Base-by-base conservation (phyloP, 1,140 invertebrate species). In the Galleria mellonella region DNA sequence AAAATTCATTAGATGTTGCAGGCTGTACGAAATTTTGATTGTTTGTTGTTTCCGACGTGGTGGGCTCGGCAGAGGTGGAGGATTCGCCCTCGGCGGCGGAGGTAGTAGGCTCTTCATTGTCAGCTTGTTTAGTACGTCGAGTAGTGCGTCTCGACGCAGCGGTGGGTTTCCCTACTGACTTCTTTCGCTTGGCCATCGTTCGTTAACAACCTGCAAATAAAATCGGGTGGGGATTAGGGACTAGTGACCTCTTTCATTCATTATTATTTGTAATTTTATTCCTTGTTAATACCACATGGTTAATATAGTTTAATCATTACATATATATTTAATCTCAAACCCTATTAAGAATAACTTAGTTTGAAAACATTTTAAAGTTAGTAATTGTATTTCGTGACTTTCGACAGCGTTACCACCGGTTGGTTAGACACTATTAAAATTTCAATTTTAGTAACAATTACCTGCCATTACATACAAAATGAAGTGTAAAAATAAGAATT, bases 141-240 rank as follows among this genome's bases (percentile, higher is more conserved):
- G 73, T 54, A 1, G 71, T 72, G 4, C 77, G 72, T 31, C 82
- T 60, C 36, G 73, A 55, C 33, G 69, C 67, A 14, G 62, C 59
- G 8, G 62, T 59, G 8, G 51, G 27, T 49, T 71, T 75, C 11
- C 61, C 45, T 48, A 66, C 59, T 51, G 75, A 66, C 58, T 79
- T 85, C 62, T 64, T 78, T 60, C 64, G 72, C 55, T 83, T 83
- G 48, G 77, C 82, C 82, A 85, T 85, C 50, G 58, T 42, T 62
- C 51, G 53, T 65, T 62, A 70, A 67, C 57, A 59, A 74, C 54
- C 70, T 79, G 56, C 30, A 72, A 75, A 60, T 43, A 52, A 50
- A 41, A 51, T 47, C 43, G 38, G 29, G 29, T 33, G 14, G 43
- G 23, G 46, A n/a, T n/a, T n/a, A n/a, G 43, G 23, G 43, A 48